Base-by-base conservation (phyloP, 2,888 invertebrate genomes). In the Ellobium chinense region DNA sequence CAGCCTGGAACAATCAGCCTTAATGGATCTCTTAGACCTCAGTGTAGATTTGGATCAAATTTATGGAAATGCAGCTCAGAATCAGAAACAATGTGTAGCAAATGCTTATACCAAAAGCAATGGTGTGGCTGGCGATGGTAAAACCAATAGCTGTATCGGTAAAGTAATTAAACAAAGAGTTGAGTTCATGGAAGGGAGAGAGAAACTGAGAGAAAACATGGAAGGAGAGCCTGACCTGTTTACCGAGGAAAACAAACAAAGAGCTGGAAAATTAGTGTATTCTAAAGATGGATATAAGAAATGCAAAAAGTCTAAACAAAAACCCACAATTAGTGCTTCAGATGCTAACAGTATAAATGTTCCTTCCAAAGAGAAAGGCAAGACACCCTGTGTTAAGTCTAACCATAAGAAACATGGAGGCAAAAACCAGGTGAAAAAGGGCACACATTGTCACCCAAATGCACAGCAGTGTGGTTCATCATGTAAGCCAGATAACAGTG, bases 211-310 rank as follows among this genome's bases (percentile, higher is more conserved):
- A 39, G 54, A 46, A 39, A 7, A 72, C 5, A 18, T 27, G 12
- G 7, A 29, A 27, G 18, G n/a, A 29, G 73, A 80, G 7, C 27
- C 66, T n/a, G 39, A 60, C 31, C 9, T 80, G 31, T 74, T 74
- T 39, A 31, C 73, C 31, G 39, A 79, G n/a, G 36, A 72, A 21
- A 37, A 58, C 31, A 18, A 29, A 60, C 36, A 74, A 68, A 66
- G 63, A 36, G 74, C 74, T 14, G 74, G 74, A 39, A 73, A 80
- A 27, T 46, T 80, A n/a, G 46, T 65, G 4, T 74, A 70, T 36
- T 62, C 66, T 63, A 79, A 72, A 62, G 63, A 70, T 70, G 58
- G 68, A 3, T 56, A 36, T n/a, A 68, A 34, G 12, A 39, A 68
- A 39, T 39, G 54, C 31, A 58, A 34, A 27, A 58, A 21, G 24